Base-by-base conservation (phyloP, 2,888 invertebrate genomes). In the Mythimna pallens region DNA sequence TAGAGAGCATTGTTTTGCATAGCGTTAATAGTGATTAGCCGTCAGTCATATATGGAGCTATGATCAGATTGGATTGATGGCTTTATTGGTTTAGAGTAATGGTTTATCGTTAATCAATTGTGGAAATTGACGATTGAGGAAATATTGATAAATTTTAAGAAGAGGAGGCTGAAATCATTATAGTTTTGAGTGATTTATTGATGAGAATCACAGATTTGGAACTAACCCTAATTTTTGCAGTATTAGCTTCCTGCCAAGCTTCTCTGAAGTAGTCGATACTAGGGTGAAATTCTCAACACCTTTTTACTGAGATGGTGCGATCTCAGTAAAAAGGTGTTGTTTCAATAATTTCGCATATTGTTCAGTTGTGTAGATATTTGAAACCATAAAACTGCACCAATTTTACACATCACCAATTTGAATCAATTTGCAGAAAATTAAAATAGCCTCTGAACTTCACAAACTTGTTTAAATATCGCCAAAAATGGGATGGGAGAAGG, bases 1-100 rank as follows among this genome's bases (percentile, higher is more conserved):
- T 62, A 63, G 68, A 74, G 63, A 70, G 65, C 75, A 47, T 76
- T 72, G 75, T 78, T 72, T 83, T 65, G 65, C 71, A 67, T 58
- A 75, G 43, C 62, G 25, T 71, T 74, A 61, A 74, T 65, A 47
- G 62, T 68, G 65, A 81, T 83, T 83, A 79, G 47, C 65, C 55
- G 70, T 70, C 80, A 74, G 5, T 83, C 65, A 43, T 68, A 66
- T 74, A 77, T 54, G 70, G 66, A 66, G 40, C 30, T 40, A 36
- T 17, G 47, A 70, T 74, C 65, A 61, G 61, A 63, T 77, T 61
- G 34, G 63, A 69, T 69, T 77, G 65, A 77, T 83, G 66, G 70
- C 73, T 85, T 82, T 59, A 50, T 75, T 66, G 54, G 30, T 62
- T 55, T 14, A 47, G 25, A 58, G 8, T 50, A 64, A 58, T 67